phyloP scores from a whole-genome alignment of 2,797 vertebrate genomes.

The Babyrousa celebensis region DNA sequence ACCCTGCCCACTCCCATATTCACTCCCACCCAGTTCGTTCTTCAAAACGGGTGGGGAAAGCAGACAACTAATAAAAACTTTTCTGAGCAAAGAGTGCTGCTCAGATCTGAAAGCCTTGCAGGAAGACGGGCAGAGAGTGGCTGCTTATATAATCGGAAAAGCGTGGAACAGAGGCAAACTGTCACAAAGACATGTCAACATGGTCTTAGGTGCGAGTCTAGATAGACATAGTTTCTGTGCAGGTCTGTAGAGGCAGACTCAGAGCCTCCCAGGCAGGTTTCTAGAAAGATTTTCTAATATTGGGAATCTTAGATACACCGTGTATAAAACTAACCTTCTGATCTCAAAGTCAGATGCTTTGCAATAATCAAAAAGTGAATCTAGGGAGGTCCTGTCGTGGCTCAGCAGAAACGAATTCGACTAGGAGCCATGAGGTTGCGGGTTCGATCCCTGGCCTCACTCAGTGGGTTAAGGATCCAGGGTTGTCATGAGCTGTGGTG shows the following conservation, averaged over 20 bases:
- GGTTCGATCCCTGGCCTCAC: too few relatives aligned
- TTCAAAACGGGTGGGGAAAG: slow-evolving; percentile 88
- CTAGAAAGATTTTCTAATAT: slow-evolving; percentile 7
- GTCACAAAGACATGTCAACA: slow-evolving; percentile 63
- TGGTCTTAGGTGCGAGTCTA: slow-evolving; percentile 62
- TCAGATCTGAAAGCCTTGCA: slow-evolving; percentile 80
- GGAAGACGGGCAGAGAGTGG: slow-evolving; percentile 62
- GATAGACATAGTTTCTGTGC: not conserved
- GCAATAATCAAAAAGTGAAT: not conserved
- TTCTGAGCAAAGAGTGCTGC: slow-evolving; percentile 79
- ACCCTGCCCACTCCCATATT: slow-evolving; percentile 87
- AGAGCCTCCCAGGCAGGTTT: not conserved
- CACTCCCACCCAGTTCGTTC: slow-evolving; percentile 88
- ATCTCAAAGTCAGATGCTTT: slow-evolving; percentile 40
- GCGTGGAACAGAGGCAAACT: slow-evolving; percentile 31
- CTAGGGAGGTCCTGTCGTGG: too few relatives aligned
- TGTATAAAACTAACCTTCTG: not conserved
- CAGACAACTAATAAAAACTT: slow-evolving; percentile 86
- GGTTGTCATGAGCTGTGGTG: too few relatives aligned
- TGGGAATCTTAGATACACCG: not conserved
- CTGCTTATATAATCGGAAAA: slow-evolving; percentile 79
- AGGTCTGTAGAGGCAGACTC: not conserved
- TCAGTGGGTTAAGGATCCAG: too few relatives aligned
- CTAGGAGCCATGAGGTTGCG: too few relatives aligned
- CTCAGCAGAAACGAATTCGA: too few relatives aligned